phyloP scores from a whole-genome alignment of 2,888 invertebrate species.

The Thecophora atra region DNA sequence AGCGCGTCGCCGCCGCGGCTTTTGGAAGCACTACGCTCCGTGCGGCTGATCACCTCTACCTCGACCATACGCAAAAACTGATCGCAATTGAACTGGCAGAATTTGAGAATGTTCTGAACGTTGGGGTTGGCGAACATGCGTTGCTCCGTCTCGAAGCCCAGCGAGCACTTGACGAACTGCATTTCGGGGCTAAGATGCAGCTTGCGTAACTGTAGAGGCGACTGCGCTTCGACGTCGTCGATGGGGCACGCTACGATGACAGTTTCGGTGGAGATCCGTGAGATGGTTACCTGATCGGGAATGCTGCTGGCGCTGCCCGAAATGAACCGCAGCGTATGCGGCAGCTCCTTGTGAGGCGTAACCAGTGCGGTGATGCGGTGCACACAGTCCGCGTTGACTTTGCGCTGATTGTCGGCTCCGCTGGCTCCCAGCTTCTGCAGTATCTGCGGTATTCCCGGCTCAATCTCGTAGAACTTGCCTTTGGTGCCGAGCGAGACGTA shows the following conservation, averaged over 20 bases:
- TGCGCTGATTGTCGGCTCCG: constrained; percentile 52
- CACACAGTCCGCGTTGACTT: constrained; percentile 64
- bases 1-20: constrained; percentile 69
- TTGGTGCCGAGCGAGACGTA: constrained; percentile 80
- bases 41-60: constrained; percentile 60
- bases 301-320: constrained; percentile 60
- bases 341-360: constrained; percentile 57
- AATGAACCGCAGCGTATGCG: constrained; percentile 62
- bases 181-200: constrained; percentile 66
- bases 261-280: constrained; percentile 61
- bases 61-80: constrained; percentile 63
- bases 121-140: constrained; percentile 65
- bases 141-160: constrained; percentile 65
- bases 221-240: constrained; percentile 66
- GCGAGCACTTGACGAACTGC: constrained; percentile 59
- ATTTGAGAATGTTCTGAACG: constrained; percentile 65
- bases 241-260: constrained; percentile 68
- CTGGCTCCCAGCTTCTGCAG: constrained; percentile 55
- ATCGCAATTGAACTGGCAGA: constrained; percentile 66
- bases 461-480: constrained; percentile 77
- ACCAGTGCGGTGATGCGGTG: constrained; percentile 62
- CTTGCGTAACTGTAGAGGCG: constrained; percentile 67
- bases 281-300: constrained; percentile 63
- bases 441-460: constrained; percentile 69
- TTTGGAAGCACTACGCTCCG: constrained; percentile 67